These are phyloP conservation scores for Temnothorax unifasciatus DNA, from an alignment of 2,888 invertebrate genomes.

Conservation along the genomic window DNA sequence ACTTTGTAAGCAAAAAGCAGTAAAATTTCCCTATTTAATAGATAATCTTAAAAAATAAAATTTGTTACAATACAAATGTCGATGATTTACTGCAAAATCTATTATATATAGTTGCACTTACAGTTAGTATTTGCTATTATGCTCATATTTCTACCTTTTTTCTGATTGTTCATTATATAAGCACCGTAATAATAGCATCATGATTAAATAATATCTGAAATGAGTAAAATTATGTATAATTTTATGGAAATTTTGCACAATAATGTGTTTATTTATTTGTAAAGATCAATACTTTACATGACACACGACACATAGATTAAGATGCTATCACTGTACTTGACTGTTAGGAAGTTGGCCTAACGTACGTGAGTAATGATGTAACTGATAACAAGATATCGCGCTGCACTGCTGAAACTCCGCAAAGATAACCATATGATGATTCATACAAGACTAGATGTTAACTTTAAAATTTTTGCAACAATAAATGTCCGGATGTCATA, in stretches of 20 bases:
- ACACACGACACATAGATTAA: neutral
- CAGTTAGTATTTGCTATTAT: neutral
- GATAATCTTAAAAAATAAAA: neutral
- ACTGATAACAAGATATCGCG: conserved; percentile 66
- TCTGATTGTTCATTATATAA: conserved; percentile 17
- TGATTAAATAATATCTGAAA: neutral
- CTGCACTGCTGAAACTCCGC: conserved; percentile 11
- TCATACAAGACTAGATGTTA: conserved; percentile 60
- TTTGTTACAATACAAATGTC: conserved; percentile 52
- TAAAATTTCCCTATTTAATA: neutral
- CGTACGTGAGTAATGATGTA: conserved; percentile 58
- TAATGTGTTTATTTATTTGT: conserved; percentile 22
- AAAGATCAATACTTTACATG: neutral
- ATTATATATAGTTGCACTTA: conserved; percentile 61
- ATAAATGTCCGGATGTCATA: neutral
- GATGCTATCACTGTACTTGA: conserved; percentile 1
- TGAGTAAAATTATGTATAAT: conserved; percentile 2
- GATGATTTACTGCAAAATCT: conserved; percentile 58
- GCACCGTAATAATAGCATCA: neutral
- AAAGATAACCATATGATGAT: conserved; percentile 53
- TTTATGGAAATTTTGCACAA: conserved; percentile 2
- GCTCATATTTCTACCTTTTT: neutral
- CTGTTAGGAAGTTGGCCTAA: neutral
- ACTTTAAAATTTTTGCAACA: neutral
- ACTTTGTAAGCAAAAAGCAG: neutral